A percentile compares a stretch with the other conserved stretches of the same genome.
Conservation (phyloP, 2,113 vertebrate genomes). For the Empidonax traillii region DNA sequence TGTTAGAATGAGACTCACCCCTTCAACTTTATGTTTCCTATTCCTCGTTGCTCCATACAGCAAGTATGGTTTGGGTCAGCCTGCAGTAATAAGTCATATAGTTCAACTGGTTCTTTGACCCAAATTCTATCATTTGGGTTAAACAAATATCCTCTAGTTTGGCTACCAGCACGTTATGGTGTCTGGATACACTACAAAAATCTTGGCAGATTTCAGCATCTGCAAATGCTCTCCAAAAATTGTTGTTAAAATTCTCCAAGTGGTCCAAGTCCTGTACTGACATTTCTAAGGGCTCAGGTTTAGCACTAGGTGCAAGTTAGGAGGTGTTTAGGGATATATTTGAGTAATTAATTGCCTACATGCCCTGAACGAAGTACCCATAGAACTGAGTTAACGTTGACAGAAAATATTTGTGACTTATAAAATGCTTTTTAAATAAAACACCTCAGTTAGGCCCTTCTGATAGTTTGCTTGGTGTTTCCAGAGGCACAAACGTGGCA, state of each 20-base stretch:
- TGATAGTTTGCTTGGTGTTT: not conserved
- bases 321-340: not conserved
- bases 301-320: not conserved
- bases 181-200: not conserved
- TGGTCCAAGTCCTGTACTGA: not conserved
- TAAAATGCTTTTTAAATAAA: not conserved
- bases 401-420: not conserved
- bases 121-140: not conserved
- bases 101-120: constrained; percentile 45
- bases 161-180: not conserved
- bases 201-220: not conserved
- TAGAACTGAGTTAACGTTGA: not conserved
- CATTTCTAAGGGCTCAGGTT: not conserved
- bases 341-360: not conserved
- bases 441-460: rapidly evolving
- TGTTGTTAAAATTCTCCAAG: constrained; percentile 38
- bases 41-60: not conserved
- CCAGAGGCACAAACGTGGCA: not conserved
- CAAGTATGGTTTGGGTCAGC: not conserved
- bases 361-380: not conserved
- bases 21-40: not conserved
- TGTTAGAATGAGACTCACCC: not conserved
- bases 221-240: constrained; percentile 41
- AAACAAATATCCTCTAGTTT: constrained; percentile 38
- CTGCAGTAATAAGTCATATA: not conserved